Conservation (phyloP, 2,888 invertebrate species). For the Drosophila prolongata region DNA sequence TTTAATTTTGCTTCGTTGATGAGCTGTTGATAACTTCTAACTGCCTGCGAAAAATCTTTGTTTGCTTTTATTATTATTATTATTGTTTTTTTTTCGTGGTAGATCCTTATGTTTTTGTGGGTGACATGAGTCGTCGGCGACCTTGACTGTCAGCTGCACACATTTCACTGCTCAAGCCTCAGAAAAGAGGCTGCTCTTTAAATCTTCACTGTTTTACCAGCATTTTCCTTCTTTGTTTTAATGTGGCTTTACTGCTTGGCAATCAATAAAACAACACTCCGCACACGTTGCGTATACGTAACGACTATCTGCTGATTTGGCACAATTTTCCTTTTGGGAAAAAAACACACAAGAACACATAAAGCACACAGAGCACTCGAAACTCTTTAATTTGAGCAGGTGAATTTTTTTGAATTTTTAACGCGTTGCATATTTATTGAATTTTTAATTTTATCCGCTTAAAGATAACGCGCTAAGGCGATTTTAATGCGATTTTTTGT, state of each 20-base stretch:
- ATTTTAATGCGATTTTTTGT: conserved; percentile 13
- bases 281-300: conserved; percentile 67
- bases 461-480: conserved; percentile 6
- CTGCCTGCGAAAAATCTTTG: conserved; percentile 25
- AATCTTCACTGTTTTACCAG: conserved; percentile 29
- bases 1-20: conserved; percentile 50
- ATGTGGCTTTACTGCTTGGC: conserved; percentile 45
- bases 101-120: conserved; percentile 55
- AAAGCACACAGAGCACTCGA: conserved; percentile 7
- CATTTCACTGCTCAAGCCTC: conserved; percentile 38
- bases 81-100: conserved; percentile 7
- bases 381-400: conserved; percentile 9
- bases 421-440: conserved; percentile 20
- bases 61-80: conserved; percentile 18
- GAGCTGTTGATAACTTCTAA: conserved; percentile 44
- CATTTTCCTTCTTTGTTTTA: conserved; percentile 43
- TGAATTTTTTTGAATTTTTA: background rate
- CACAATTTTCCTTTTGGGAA: conserved; percentile 13
- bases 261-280: conserved; percentile 68
- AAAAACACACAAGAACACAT: conserved; percentile 19
- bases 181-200: conserved; percentile 22
- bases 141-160: conserved; percentile 60
- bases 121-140: conserved; percentile 62
- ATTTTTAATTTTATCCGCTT: conserved; percentile 33
- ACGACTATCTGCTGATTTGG: conserved; percentile 47